phyloP scores from a whole-genome alignment of 2,888 invertebrate genomes.

The Digitonthophagus gazella region DNA sequence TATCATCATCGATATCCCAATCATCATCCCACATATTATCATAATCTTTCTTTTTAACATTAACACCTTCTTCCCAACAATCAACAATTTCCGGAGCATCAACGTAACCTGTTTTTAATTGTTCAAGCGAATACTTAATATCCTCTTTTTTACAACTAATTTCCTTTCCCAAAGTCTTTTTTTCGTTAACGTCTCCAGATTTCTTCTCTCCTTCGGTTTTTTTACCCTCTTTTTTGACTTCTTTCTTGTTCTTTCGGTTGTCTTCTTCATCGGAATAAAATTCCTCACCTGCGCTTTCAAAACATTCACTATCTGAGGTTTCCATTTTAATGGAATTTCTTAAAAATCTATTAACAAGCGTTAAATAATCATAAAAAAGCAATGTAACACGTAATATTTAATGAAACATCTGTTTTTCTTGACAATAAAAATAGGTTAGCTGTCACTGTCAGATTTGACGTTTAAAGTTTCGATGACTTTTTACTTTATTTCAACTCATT shows the following conservation, averaged over 20 bases:
- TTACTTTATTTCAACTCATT: too few species aligned
- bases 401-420: too few species aligned
- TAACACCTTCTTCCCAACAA: slow-evolving; percentile 31
- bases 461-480: too few species aligned
- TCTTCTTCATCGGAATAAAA: slow-evolving; percentile 25
- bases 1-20: background rate
- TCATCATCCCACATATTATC: slow-evolving; percentile 39
- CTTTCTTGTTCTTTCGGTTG: too few species aligned
- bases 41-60: slow-evolving; percentile 17
- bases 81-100: slow-evolving; percentile 27
- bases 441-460: too few species aligned
- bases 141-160: background rate
- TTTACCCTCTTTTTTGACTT: slow-evolving; percentile 2
- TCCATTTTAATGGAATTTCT: too few species aligned
- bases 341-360: too few species aligned
- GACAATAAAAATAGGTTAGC: too few species aligned
- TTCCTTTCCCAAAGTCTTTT: background rate
- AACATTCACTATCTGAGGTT: slow-evolving; percentile 72
- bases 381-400: too few species aligned
- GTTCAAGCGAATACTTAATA: background rate
- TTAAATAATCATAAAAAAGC: too few species aligned
- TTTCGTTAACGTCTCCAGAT: background rate
- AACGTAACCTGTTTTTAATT: slow-evolving; percentile 16
- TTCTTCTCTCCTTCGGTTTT: background rate
- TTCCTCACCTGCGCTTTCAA: slow-evolving; percentile 72